Evolutionary conservation across 2,888 invertebrate genomes (phyloP), one percentile per base, ranked within the genome.

Genomic region (Stegana nigrithorax): DNA sequence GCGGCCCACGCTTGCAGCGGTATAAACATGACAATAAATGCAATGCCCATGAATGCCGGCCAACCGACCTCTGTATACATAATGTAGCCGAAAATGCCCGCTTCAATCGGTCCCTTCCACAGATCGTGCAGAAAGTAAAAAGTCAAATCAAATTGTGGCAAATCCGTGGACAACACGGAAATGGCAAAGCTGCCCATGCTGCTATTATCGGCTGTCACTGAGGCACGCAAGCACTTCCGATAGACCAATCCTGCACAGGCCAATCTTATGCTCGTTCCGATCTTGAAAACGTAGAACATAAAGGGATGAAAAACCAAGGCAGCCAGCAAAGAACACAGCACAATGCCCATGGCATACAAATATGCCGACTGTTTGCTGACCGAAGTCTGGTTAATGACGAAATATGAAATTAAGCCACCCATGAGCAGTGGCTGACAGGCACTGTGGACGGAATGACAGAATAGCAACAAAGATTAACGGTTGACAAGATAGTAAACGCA

Each of bases 91-190:
- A 85, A 79, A 7, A 86, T 65, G 23, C 81, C 68, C 2, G 81
- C 81, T 62, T 86, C 93, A 12, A 95, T 83, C 0, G 96, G 94
- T 0, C 95, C 96, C 68, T 96, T 91, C 95, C 96, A 96, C 45
- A 96, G 87, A 83, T 94, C 97, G 59, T 97, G 97, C 3, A 96
- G 87, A 82, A 96, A 94, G 70, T 95, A 90, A 66, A 95, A 90
- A 17, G 94, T 93, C 83, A 95, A 89, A 83, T 98, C 97, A 85
- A 98, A 96, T 60, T 93, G 90, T 77, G 93, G 93, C 68, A 98
- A 95, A 84, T 98, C 98, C 79, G 97, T 97, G 0, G 97, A 96
- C 68, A 98, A 88, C 4, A 97, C 88, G 81, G 97, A 97, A 53
- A 97, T 95, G 66, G 89, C 89, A 75, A 88, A 87, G 0, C 87